These are phyloP conservation scores for Blennius ocellaris DNA, from an alignment of 2,113 vertebrate species.

Conservation along the genomic window DNA sequence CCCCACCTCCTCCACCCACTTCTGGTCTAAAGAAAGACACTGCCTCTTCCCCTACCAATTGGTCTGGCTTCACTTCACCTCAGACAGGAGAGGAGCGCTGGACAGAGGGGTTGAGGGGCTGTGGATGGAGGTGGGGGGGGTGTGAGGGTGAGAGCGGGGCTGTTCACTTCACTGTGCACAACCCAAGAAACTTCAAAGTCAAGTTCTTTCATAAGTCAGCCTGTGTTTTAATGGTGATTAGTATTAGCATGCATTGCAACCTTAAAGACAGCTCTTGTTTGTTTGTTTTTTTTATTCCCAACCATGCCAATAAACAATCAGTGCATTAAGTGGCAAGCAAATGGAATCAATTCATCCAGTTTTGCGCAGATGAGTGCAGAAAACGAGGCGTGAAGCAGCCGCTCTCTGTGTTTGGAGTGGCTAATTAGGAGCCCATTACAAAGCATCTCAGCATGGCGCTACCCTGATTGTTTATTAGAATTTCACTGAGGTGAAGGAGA, in stretches of 20 bases:
- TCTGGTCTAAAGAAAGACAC: constrained; percentile 53
- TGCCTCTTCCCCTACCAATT: constrained; percentile 60
- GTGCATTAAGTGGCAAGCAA: constrained; percentile 79
- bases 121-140: constrained; percentile 9
- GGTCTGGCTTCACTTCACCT: constrained; percentile 77
- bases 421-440: constrained; percentile 82
- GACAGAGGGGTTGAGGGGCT: constrained; percentile 38
- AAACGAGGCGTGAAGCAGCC: constrained; percentile 82
- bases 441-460: constrained; percentile 77
- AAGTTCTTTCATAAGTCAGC: constrained; percentile 49
- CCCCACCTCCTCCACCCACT: constrained; percentile 4
- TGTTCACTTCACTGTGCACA: constrained; percentile 25
- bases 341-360: constrained; percentile 82
- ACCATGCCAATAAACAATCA: constrained; percentile 80
- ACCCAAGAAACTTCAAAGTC: constrained; percentile 59
- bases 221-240: constrained; percentile 60
- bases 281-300: constrained; percentile 61
- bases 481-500: constrained; percentile 69
- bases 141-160: constrained; percentile 12
- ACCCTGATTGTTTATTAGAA: constrained; percentile 81
- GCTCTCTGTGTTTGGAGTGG: constrained; percentile 76
- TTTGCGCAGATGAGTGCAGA: constrained; percentile 81
- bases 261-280: constrained; percentile 64
- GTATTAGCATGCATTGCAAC: constrained; percentile 56
- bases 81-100: constrained; percentile 60